A percentile compares a stretch with the other conserved stretches of the same genome.
Evolutionary conservation across 2,113 vertebrate species (phyloP).

Genomic region (pig (Sus scrofa)): DNA sequence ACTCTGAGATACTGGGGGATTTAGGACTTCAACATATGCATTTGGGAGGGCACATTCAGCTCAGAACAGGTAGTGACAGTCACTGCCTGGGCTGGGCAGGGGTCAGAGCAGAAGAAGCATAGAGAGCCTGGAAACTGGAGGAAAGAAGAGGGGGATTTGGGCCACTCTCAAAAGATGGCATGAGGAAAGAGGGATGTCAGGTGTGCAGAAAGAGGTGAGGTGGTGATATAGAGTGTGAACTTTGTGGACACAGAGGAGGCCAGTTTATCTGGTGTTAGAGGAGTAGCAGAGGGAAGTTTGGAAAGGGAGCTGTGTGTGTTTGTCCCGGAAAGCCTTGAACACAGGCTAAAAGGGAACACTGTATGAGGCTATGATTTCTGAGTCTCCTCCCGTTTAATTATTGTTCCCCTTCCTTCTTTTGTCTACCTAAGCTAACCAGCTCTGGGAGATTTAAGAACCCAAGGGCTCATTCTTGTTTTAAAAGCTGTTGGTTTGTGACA

Average conservation of each 20-base stretch:
- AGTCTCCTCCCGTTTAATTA: constrained; percentile 19
- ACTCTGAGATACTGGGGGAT: not conserved
- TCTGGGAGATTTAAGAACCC: constrained; percentile 31
- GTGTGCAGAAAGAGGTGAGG: not conserved
- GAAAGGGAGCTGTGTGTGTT: not conserved
- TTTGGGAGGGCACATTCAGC: not conserved
- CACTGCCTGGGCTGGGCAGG: not conserved
- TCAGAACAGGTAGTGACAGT: not conserved
- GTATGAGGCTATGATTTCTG: not conserved
- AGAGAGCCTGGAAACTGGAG: not conserved
- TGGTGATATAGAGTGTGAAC: not conserved
- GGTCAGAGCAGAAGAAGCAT: not conserved
- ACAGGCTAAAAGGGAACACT: constrained; percentile 19
- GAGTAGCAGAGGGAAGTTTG: not conserved
- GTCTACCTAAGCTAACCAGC: not conserved
- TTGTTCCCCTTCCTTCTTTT: not conserved
- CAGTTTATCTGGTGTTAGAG: not conserved
- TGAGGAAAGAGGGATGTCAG: not conserved
- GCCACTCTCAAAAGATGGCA: not conserved
- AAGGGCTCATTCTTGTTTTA: constrained; percentile 20
- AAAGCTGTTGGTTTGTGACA: constrained; percentile 9
- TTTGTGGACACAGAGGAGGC: not conserved
- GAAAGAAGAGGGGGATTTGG: not conserved
- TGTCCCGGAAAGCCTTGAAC: not conserved
- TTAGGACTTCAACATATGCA: not conserved